A percentile compares a stretch with the other conserved stretches of the same genome.
Evolutionary conservation across 2,797 vertebrate genomes (phyloP).

Genomic region (Chelonia mydas): DNA sequence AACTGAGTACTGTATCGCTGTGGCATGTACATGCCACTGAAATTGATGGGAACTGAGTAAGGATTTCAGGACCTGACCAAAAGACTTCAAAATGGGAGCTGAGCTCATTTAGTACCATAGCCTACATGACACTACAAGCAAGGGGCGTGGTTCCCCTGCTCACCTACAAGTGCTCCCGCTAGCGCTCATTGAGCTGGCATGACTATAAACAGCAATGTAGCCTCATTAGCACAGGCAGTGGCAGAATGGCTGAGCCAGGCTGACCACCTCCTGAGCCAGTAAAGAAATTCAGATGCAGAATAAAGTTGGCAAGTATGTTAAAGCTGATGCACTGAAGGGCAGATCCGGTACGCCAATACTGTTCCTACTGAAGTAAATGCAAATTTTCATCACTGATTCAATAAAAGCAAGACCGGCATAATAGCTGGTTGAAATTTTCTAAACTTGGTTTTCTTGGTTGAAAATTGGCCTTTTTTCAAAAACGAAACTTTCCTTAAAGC

Average conservation of each 20-base stretch:
- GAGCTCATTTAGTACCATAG: neutral
- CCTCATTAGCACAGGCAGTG: neutral
- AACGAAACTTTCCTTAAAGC: neutral
- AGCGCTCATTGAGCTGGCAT: neutral
- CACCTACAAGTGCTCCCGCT: neutral
- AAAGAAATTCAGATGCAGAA: neutral
- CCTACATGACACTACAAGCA: neutral
- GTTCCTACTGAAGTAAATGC: neutral
- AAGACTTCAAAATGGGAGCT: neutral
- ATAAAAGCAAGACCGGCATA: neutral
- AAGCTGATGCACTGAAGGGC: neutral
- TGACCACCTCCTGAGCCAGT: neutral
- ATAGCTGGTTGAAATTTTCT: neutral
- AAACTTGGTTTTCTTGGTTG: neutral
- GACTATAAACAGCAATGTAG: neutral
- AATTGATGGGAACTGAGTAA: neutral
- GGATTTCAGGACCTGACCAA: neutral
- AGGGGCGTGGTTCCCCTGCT: neutral
- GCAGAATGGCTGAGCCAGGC: neutral
- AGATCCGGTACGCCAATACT: neutral
- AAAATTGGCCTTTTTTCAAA: neutral
- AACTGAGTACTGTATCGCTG: neutral
- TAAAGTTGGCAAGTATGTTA: neutral
- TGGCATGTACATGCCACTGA: neutral
- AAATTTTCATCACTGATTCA: neutral